Conservation (phyloP, 2,113 vertebrate species). For the Malurus elegans region DNA sequence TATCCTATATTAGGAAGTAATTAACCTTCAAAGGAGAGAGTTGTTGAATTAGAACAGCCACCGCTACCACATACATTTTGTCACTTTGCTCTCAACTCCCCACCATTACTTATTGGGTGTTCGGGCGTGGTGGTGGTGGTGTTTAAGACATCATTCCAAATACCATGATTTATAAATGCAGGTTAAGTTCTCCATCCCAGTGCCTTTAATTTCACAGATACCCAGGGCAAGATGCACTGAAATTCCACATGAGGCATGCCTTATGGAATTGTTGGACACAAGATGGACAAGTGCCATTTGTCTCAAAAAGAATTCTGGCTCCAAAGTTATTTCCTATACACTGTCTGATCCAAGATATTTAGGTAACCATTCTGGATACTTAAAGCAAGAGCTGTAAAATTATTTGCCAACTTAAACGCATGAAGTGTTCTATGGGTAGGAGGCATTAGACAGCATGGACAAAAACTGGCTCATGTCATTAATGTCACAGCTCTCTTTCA, state of each 20-base stretch:
- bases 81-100: not conserved
- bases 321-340: not conserved
- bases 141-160: not conserved
- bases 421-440: not conserved
- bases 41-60: not conserved
- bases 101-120: not conserved
- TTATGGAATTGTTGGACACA: not conserved
- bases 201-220: not conserved
- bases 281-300: not conserved
- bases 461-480: not conserved
- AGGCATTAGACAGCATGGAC: not conserved
- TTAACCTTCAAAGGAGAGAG: not conserved
- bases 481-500: not conserved
- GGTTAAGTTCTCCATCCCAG: not conserved
- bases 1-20: not conserved
- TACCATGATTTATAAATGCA: not conserved
- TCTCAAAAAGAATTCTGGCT: not conserved
- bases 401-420: not conserved
- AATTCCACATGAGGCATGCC: not conserved
- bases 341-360: not conserved
- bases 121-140: too few relatives aligned
- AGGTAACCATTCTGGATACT: not conserved
- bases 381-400: not conserved
- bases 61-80: not conserved
- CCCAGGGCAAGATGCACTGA: not conserved